Base-by-base conservation (phyloP, 2,113 vertebrate genomes). In the Brachyistius frenatus region DNA sequence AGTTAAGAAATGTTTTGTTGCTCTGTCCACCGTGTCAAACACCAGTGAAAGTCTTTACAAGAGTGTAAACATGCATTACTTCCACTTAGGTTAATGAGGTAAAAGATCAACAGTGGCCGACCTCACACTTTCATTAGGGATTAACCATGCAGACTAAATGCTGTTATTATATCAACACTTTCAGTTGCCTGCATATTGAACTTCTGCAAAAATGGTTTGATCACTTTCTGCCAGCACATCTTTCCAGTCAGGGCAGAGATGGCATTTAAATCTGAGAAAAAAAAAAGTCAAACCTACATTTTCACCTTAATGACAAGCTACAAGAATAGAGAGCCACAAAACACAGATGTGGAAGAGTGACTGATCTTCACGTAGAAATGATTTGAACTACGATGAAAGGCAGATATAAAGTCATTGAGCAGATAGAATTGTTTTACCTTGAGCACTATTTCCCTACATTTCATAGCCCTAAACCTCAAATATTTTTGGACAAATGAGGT, bases 241-340 rank as follows among this genome's bases (percentile, higher is more conserved):
- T n/a, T 16, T 57, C 30, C 3, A 16, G 16, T 39, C 2, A 33
- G 14, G 0, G 33, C 3, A 58, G 11, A 15, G 68, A 52, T 35
- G 39, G 0, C 5, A n/a, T 46, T 16, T 47, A 37, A 46, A 63
- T 31, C 55, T 14, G 31, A 4, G 30, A 8, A 44, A 44, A 44
- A 8, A 23, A 35, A 81, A 75, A 64, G 31, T 23, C 13, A 11
- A 44, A 5, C 6, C 39, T 35, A 39, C 46, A 67, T 49, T 54
- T 80, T 73, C 67, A 64, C 46, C 57, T 64, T 64, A 69, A 85
- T 81, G 68, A 85, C 46, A 69, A 64, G 31, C 36, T 47, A 53
- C 55, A 31, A 16, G 30, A 80, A 46, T 1, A 50, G 10, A 44
- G 8, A 15, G 44, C 56, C 41, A 62, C n/a, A 72, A 76, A 70